Base-by-base conservation (phyloP, 2,888 invertebrate genomes). In the Eumerus sabulonum region DNA sequence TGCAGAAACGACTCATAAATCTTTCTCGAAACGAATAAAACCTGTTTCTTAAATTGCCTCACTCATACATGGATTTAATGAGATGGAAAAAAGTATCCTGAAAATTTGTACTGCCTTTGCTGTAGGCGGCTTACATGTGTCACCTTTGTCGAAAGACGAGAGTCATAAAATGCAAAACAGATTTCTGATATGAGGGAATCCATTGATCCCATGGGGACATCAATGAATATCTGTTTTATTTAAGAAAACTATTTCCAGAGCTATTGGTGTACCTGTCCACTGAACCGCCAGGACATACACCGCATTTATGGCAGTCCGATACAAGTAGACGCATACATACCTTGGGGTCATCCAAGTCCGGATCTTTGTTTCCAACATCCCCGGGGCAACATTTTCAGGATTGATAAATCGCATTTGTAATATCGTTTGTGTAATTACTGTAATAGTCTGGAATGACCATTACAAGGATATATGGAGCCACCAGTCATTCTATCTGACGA, bases 391-490 rank as follows among this genome's bases (percentile, higher is more conserved):
- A 60, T 68, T 60, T 60, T 47, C 19, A 51, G 59, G 68, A 53
- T 60, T 68, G 50, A 60, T 59, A 68, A 68, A 68, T 53, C 59
- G 59, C 53, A 68, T 68, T 60, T 60, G 53, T 48, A 60, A 60
- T 68, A 68, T 53, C 59, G 59, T 68, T 68, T 68, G 68, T 60
- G 68, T 68, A 51, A 68, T 59, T 60, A 66, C 66, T 48, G 66
- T 66, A 66, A 66, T 66, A 51, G 59, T 27, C 38, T 19, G 42
- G 48, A 67, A 67, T 67, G 50, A 59, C 44, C 67, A 57, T 57
- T 67, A 59, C 57, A 67, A 48, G 67, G 67, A 57, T 38, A 50
- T 50, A 67, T 27, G 27, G 27, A 27, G 27, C 27, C 27, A 27
- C 27, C 27, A 27, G 27, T 27, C 27, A 27, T 27, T 27, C 27